A percentile compares a stretch with the other conserved stretches of the same genome.
Conservation (phyloP, 2,888 invertebrate genomes). For the Sarcophaga variegata region DNA sequence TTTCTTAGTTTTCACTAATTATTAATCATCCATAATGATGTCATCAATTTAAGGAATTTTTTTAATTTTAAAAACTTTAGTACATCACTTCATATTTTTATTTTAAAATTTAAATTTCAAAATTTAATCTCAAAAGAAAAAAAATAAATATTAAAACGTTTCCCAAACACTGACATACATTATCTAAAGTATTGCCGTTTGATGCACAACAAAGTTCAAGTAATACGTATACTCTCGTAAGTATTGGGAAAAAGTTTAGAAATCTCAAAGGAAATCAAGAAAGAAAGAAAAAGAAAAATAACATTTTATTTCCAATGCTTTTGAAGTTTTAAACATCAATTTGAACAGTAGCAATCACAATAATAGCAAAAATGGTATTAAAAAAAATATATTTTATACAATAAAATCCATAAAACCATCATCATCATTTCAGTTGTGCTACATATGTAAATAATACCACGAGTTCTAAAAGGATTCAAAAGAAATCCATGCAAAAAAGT, state of each 20-base stretch:
- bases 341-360: neutral
- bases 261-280: slow-evolving; percentile 59
- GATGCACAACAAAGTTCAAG: slow-evolving; percentile 41
- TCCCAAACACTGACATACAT: slow-evolving; percentile 35
- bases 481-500: too few relatives aligned
- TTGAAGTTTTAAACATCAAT: slow-evolving; percentile 11
- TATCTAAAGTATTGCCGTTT: slow-evolving; percentile 38
- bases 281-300: slow-evolving; percentile 14
- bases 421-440: too few relatives aligned
- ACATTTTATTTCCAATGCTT: slow-evolving; percentile 25
- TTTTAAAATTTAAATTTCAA: neutral
- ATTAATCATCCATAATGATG: neutral
- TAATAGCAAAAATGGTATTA: neutral
- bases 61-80: neutral
- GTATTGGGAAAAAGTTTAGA: slow-evolving; percentile 8
- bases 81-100: neutral
- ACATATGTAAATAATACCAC: too few relatives aligned
- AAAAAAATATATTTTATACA: neutral
- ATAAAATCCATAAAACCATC: too few relatives aligned
- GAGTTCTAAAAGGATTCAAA: too few relatives aligned
- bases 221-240: neutral
- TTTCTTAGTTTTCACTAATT: neutral
- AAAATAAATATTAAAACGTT: neutral
- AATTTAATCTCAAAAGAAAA: neutral
- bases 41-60: neutral